Evolutionary conservation across 1,140 invertebrate species (phyloP).

Genomic region (Mamestra configurata): DNA sequence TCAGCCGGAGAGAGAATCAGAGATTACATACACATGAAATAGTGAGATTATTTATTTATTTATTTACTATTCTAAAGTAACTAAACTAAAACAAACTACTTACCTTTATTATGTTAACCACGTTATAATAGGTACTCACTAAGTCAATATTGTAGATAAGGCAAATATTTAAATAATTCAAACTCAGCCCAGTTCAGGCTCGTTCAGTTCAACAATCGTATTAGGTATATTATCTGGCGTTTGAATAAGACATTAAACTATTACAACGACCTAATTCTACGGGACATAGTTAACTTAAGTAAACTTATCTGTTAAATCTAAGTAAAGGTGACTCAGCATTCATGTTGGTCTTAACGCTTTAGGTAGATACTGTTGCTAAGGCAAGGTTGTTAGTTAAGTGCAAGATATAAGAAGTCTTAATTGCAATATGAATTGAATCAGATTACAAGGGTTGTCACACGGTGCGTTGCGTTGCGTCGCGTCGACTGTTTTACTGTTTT

Average conservation of each 20-base stretch:
- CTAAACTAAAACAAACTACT: too few relatives aligned
- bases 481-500: too few relatives aligned
- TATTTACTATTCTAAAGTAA: too few relatives aligned
- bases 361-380: neutral
- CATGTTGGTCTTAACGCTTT: neutral
- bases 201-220: neutral
- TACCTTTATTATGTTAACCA: too few relatives aligned
- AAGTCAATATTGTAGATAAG: conserved; percentile 1
- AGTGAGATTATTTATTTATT: too few relatives aligned
- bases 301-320: neutral
- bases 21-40: too few relatives aligned
- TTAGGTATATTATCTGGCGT: too few relatives aligned
- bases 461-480: too few relatives aligned
- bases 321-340: neutral
- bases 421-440: neutral
- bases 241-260: conserved; percentile 34
- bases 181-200: neutral
- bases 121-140: neutral
- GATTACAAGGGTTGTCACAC: too few relatives aligned
- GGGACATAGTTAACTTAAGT: neutral
- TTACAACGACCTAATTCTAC: neutral
- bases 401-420: too few relatives aligned
- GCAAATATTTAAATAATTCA: conserved; percentile 16
- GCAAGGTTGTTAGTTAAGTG: neutral
- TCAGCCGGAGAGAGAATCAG: too few relatives aligned